Evolutionary conservation across 2,797 vertebrate species (phyloP).

Genomic region (Cygnus olor): DNA sequence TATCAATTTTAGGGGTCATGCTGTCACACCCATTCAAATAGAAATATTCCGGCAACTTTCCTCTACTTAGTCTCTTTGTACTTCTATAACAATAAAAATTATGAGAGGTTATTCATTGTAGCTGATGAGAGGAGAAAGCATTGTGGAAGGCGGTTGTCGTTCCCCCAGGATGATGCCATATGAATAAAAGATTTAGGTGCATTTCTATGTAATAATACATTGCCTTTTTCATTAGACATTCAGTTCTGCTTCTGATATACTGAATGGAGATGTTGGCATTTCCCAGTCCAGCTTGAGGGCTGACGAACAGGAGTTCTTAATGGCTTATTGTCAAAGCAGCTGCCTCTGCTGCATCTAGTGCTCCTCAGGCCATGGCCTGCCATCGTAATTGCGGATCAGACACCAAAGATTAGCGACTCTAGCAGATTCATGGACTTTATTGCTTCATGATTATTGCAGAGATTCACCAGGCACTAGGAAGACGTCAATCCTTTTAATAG

Average conservation of each 20-base stretch:
- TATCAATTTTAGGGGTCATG: background rate
- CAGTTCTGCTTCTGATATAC: background rate
- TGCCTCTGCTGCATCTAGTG: background rate
- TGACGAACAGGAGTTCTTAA: constrained; percentile 7
- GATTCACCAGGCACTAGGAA: background rate
- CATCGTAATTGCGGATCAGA: background rate
- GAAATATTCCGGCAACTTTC: background rate
- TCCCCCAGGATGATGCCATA: background rate
- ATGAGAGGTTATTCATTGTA: background rate
- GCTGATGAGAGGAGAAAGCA: background rate
- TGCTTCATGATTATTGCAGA: background rate
- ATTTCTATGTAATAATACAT: background rate
- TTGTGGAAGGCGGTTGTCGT: background rate
- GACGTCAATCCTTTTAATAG: background rate
- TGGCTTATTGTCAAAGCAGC: background rate
- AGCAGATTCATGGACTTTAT: constrained; percentile 22
- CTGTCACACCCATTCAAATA: background rate
- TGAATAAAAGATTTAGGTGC: constrained; percentile 21
- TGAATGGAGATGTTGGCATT: constrained; percentile 30
- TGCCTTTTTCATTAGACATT: background rate
- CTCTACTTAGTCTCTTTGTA: background rate
- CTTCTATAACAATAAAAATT: background rate
- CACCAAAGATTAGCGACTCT: background rate
- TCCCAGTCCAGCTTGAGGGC: background rate
- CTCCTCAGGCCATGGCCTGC: background rate